These are phyloP conservation scores for Drosophila dunni DNA, from an alignment of 1,140 invertebrate species.

Conservation along the genomic window DNA sequence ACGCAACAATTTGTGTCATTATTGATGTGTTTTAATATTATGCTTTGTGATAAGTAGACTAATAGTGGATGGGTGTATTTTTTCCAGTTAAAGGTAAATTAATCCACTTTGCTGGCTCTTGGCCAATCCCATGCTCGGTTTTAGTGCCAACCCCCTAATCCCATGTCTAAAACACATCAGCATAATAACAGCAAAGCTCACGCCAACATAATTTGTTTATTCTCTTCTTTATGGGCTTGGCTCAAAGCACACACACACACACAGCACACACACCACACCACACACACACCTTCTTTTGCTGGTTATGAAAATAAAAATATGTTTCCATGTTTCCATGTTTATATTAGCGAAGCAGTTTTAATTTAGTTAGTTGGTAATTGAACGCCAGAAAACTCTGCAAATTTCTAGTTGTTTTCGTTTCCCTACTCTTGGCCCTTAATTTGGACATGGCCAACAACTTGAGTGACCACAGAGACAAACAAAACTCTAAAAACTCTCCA, in stretches of 20 bases:
- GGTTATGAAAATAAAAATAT: too few species aligned
- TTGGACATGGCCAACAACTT: not conserved
- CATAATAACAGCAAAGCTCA: constrained; percentile 42
- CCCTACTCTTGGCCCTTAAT: constrained; percentile 15
- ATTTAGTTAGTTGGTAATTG: too few species aligned
- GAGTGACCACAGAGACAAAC: constrained; percentile 4
- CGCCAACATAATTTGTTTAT: constrained; percentile 66
- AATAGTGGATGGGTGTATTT: not conserved
- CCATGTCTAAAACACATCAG: constrained; percentile 63
- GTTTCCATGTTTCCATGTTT: too few species aligned
- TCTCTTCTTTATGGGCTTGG: constrained; percentile 46
- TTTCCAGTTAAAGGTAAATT: not conserved
- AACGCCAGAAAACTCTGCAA: too few species aligned
- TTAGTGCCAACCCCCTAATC: constrained; percentile 41
- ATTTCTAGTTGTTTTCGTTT: not conserved
- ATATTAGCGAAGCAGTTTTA: too few species aligned
- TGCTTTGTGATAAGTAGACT: too few species aligned
- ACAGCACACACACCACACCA: too few species aligned
- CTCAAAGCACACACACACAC: constrained; percentile 19
- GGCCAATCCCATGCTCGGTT: too few species aligned
- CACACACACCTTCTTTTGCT: too few species aligned
- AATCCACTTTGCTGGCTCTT: constrained; percentile 9
- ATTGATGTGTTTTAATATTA: too few species aligned
- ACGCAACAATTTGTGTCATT: too few species aligned
- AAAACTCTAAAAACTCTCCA: constrained; percentile 22